Conservation (phyloP, 2,113 vertebrate species). For the Procavia capensis region DNA sequence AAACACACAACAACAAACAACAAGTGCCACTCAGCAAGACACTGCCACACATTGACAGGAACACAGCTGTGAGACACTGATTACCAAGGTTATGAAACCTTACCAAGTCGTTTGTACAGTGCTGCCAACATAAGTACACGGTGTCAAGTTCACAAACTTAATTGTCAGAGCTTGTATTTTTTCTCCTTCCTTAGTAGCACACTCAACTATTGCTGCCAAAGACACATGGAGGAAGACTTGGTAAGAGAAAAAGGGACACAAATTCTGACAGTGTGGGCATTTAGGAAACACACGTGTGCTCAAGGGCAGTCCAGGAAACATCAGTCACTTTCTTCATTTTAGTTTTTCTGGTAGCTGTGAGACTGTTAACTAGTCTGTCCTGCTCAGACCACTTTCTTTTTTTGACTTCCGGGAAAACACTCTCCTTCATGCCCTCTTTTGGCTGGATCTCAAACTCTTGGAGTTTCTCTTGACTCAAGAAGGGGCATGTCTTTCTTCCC, state of each 20-base stretch:
- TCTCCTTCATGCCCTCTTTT: background rate
- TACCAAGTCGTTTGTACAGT: too few relatives aligned
- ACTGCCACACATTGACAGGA: too few relatives aligned
- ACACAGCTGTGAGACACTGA: too few relatives aligned
- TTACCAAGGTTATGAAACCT: too few relatives aligned
- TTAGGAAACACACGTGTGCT: constrained; percentile 8
- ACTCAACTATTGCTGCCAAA: background rate
- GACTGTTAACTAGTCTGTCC: background rate
- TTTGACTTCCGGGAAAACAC: background rate
- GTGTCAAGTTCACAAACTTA: too few relatives aligned
- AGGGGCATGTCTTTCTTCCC: background rate
- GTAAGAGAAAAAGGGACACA: background rate
- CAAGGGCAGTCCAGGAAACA: background rate
- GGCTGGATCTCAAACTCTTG: background rate
- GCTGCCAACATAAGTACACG: too few relatives aligned
- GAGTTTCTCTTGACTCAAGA: background rate
- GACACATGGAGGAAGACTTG: background rate
- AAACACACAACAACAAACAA: too few relatives aligned
- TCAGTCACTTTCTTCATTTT: background rate
- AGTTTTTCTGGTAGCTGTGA: background rate
- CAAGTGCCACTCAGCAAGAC: too few relatives aligned
- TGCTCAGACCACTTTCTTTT: background rate
- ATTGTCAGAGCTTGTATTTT: too few relatives aligned
- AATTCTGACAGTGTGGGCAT: background rate
- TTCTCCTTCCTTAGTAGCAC: background rate